These are phyloP conservation scores for Siderastrea siderea DNA, from an alignment of 92 coral and sea anemone species.

Conservation along the genomic window DNA sequence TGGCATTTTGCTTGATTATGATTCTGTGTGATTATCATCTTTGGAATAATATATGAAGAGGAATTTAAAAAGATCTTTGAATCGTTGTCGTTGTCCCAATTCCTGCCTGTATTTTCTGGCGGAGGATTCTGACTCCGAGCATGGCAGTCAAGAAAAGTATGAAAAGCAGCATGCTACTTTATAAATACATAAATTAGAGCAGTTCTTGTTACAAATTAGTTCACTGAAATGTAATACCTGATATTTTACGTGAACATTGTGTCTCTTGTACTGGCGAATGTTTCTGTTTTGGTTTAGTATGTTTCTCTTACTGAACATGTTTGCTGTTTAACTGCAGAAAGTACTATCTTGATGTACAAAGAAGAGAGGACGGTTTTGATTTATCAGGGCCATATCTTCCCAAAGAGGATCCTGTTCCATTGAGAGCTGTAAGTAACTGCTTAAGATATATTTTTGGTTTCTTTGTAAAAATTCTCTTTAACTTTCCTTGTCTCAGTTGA, in stretches of 20 bases:
- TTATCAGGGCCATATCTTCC: conserved; percentile 93
- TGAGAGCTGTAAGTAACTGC: conserved; percentile 81
- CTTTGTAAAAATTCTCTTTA: too few relatives aligned
- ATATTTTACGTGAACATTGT: too few relatives aligned
- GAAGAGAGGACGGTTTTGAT: conserved; percentile 99
- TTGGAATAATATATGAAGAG: conserved; percentile 79
- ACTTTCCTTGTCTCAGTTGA: too few relatives aligned
- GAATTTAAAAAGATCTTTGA: conserved; percentile 52
- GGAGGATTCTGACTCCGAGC: conserved; percentile 76
- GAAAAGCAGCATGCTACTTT: background rate
- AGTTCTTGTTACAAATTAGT: background rate
- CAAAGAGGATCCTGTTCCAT: conserved; percentile 85
- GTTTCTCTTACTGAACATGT: too few relatives aligned
- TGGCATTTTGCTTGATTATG: conserved; percentile 4
- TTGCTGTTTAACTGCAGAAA: conserved; percentile 60
- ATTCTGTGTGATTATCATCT: conserved; percentile 1
- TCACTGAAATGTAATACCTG: background rate
- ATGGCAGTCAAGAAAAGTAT: conserved; percentile 62
- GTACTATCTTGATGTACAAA: conserved; percentile 93
- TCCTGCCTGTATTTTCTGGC: conserved; percentile 85
- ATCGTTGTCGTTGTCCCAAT: conserved; percentile 68
- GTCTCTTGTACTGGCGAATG: too few relatives aligned
- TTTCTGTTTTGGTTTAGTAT: too few relatives aligned
- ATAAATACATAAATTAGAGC: background rate
- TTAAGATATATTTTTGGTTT: background rate